These are phyloP conservation scores for Lagenorhynchus albirostris DNA, from an alignment of 2,113 vertebrate genomes.

Conservation along the genomic window DNA sequence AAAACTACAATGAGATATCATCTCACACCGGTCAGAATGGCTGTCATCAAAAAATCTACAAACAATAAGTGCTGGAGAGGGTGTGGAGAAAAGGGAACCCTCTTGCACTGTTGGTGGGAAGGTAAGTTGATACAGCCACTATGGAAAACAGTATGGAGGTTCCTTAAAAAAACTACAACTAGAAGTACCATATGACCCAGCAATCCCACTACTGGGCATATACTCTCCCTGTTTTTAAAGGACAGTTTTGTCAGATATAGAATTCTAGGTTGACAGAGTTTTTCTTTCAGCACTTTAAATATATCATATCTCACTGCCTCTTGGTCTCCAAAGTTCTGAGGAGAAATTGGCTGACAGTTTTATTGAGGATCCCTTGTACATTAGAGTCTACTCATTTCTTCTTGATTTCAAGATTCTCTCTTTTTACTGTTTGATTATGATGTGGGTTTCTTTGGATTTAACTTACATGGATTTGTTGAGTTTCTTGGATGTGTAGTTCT, in stretches of 20 bases:
- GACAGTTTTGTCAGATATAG: not conserved
- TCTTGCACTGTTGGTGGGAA: too few relatives aligned
- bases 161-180: too few relatives aligned
- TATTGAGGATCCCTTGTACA: not conserved
- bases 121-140: too few relatives aligned
- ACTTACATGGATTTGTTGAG: not conserved
- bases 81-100: too few relatives aligned
- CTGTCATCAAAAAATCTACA: too few relatives aligned
- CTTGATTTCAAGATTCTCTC: not conserved
- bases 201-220: too few relatives aligned
- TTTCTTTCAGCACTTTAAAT: not conserved
- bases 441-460: not conserved
- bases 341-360: not conserved
- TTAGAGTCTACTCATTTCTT: not conserved
- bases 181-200: not conserved
- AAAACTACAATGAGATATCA: too few relatives aligned
- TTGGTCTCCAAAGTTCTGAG: not conserved
- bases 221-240: not conserved
- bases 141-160: too few relatives aligned
- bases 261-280: not conserved
- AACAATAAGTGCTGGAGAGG: too few relatives aligned
- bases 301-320: not conserved
- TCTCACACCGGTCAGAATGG: too few relatives aligned
- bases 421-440: not conserved
- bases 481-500: not conserved